A percentile compares a stretch with the other conserved stretches of the same genome.
Evolutionary conservation across 2,888 invertebrate species (phyloP).

Genomic region (Parnassius smintheus): DNA sequence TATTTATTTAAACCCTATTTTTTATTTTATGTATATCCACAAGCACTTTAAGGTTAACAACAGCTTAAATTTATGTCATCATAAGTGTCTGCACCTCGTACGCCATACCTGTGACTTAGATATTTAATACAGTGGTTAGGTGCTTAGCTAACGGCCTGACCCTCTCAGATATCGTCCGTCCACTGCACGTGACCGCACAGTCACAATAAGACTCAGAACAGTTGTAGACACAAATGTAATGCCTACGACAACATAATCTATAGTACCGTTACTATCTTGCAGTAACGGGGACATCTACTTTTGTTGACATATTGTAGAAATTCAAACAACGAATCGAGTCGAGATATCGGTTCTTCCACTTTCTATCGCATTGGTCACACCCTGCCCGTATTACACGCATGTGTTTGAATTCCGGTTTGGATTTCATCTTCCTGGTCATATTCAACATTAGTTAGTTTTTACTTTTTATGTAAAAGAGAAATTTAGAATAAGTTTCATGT

Average conservation of each 20-base stretch:
- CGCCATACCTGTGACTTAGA: constrained; percentile 1
- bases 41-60: constrained; percentile 15
- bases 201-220: constrained; percentile 7
- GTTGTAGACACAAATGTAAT: constrained; percentile 5
- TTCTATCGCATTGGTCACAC: constrained; percentile 33
- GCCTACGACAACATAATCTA: constrained; percentile 13
- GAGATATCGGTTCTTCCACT: constrained; percentile 29
- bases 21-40: neutral
- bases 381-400: constrained; percentile 28
- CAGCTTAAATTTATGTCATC: constrained; percentile 6
- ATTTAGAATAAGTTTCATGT: too few relatives aligned
- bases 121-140: constrained; percentile 17
- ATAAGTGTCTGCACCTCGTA: constrained; percentile 10
- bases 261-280: constrained; percentile 17
- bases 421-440: constrained; percentile 18
- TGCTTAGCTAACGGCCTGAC: constrained; percentile 34
- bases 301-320: constrained; percentile 29
- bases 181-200: constrained; percentile 19
- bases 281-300: constrained; percentile 25
- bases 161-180: constrained; percentile 30
- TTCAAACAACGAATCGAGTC: constrained; percentile 26
- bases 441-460: constrained; percentile 1
- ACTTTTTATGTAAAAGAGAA: too few relatives aligned
- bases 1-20: constrained; percentile 2
- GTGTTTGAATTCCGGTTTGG: constrained; percentile 22